A percentile compares a stretch with the other conserved stretches of the same genome.
phyloP scores from a whole-genome alignment of 2,113 vertebrate genomes.

The Callospermophilus lateralis region DNA sequence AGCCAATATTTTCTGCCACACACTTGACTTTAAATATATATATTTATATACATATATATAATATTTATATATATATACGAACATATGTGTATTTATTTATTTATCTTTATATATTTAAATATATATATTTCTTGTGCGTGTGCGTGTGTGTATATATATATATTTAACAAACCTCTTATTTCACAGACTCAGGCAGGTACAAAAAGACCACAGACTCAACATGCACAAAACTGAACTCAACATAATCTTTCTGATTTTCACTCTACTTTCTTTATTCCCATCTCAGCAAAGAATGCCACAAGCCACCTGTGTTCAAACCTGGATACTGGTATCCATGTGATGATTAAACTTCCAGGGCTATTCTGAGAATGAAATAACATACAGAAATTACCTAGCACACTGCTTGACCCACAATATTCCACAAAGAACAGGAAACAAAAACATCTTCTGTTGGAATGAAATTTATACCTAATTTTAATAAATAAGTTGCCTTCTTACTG shows the following conservation, averaged over 20 bases:
- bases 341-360: not conserved
- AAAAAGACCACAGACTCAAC: not conserved
- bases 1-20: not conserved
- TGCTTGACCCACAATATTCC: not conserved
- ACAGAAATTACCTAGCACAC: not conserved
- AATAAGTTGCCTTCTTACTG: not conserved
- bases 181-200: too few species aligned
- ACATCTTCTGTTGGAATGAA: not conserved
- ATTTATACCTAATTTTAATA: not conserved
- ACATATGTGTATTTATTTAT: too few species aligned
- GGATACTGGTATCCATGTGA: not conserved
- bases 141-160: too few species aligned
- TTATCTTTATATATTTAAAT: not conserved
- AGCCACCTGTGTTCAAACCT: not conserved
- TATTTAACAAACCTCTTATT: too few species aligned
- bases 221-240: not conserved
- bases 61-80: too few species aligned
- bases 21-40: not conserved
- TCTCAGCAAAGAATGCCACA: not conserved
- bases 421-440: not conserved
- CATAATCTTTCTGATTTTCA: not conserved
- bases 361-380: not conserved
- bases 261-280: fast-evolving
- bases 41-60: too few species aligned
- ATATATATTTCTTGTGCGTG: not conserved